Evolutionary conservation across 2,888 invertebrate species (phyloP).

Genomic region (Drosophila multiciliata): DNA sequence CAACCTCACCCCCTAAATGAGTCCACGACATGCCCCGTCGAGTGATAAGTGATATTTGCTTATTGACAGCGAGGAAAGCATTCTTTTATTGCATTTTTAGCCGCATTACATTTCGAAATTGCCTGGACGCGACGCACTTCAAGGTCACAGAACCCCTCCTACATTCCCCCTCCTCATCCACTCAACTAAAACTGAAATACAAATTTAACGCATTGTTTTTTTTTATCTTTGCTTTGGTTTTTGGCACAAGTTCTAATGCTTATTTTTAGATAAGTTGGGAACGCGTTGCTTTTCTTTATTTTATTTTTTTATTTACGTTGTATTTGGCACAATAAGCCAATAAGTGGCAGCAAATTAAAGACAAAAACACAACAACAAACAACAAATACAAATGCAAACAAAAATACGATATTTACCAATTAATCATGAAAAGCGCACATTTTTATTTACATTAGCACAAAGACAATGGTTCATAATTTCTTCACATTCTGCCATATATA

Average conservation of each 20-base stretch:
- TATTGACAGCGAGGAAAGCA: constrained; percentile 25
- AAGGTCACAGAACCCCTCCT: constrained; percentile 52
- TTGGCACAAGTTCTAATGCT: constrained; percentile 75
- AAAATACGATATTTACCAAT: constrained; percentile 38
- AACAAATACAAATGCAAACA: not conserved
- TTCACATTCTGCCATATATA: not conserved
- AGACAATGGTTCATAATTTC: constrained; percentile 28
- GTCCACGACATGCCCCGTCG: constrained; percentile 20
- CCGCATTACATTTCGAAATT: constrained; percentile 27
- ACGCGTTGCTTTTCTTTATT: constrained; percentile 21
- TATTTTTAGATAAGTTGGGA: constrained; percentile 72
- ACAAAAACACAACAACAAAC: constrained; percentile 3
- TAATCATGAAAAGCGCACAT: constrained; percentile 40
- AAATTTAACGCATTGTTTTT: constrained; percentile 24
- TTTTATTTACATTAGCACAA: constrained; percentile 10
- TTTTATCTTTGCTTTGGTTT: constrained; percentile 43
- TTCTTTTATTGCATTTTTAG: not conserved
- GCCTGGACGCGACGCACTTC: constrained; percentile 46
- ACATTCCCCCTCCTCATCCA: fast-evolving
- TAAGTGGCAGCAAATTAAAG: constrained; percentile 23
- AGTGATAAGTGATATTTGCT: constrained; percentile 21
- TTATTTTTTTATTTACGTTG: not conserved
- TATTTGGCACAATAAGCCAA: constrained; percentile 55
- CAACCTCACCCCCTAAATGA: constrained; percentile 16
- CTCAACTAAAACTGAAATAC: constrained; percentile 7